These are phyloP conservation scores for Cetonia aurata DNA, from an alignment of 2,888 invertebrate genomes.

Conservation along the genomic window DNA sequence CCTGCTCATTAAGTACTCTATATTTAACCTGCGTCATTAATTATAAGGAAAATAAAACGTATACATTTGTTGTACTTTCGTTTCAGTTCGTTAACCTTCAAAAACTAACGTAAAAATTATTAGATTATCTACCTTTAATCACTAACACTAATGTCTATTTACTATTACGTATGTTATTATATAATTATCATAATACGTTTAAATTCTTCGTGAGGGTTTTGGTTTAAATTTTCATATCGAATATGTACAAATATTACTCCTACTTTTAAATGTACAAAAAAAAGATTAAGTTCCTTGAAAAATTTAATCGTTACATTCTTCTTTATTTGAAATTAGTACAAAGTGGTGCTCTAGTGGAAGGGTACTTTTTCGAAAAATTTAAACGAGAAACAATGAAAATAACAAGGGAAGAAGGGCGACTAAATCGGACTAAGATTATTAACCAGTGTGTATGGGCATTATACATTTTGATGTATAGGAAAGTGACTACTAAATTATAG, in stretches of 20 bases:
- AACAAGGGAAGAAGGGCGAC: conserved; percentile 11
- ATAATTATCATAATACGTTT: conserved; percentile 56
- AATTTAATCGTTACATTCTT: conserved; percentile 44
- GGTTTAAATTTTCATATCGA: conserved; percentile 37
- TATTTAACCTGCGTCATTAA: conserved; percentile 29
- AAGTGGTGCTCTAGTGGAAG: conserved; percentile 59
- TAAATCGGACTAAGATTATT: conserved; percentile 20
- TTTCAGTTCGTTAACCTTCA: conserved; percentile 54
- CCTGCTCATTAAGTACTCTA: conserved; percentile 35
- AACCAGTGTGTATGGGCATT: conserved; percentile 43
- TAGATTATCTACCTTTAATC: conserved; percentile 43
- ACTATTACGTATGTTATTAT: conserved; percentile 53
- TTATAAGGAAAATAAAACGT: conserved; percentile 55
- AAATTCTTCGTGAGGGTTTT: conserved; percentile 65
- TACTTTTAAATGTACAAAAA: conserved; percentile 36
- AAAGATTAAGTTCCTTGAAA: conserved; percentile 27
- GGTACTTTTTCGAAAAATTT: conserved; percentile 32
- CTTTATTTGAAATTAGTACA: conserved; percentile 57
- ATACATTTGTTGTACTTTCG: conserved; percentile 67
- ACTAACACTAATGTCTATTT: conserved; percentile 47
- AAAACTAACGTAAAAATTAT: conserved; percentile 48
- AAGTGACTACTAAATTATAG: conserved; percentile 38
- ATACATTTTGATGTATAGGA: conserved; percentile 26
- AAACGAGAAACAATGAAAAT: conserved; percentile 28
- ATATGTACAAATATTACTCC: conserved; percentile 41